A percentile compares a stretch with the other conserved stretches of the same genome.
phyloP scores from a whole-genome alignment of 2,888 invertebrate genomes.

The Idaea aversata region DNA sequence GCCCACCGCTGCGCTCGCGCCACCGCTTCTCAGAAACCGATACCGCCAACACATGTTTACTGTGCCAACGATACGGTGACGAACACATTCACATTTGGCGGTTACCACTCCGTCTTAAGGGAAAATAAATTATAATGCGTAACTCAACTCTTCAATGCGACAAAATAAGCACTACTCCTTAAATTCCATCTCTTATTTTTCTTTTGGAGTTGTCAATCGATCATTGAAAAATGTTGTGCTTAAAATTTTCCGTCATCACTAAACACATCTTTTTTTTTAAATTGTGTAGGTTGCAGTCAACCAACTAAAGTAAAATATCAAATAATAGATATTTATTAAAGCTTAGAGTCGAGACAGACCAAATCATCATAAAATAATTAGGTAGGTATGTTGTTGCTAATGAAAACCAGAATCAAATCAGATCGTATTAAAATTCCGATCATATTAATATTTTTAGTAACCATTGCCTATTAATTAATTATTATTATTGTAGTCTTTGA shows the following conservation, averaged over 20 bases:
- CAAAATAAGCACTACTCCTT: neutral
- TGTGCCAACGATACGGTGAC: conserved; percentile 38
- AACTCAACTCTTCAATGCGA: conserved; percentile 5
- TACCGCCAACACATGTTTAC: conserved; percentile 46
- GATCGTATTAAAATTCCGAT: neutral
- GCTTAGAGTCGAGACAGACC: neutral
- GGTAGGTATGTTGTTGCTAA: neutral
- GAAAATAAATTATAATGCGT: conserved; percentile 25
- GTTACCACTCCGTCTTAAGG: conserved; percentile 36
- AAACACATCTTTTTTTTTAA: too few relatives aligned
- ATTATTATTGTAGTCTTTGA: neutral
- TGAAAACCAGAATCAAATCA: neutral
- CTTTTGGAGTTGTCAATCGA: too few relatives aligned
- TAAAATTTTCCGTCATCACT: too few relatives aligned
- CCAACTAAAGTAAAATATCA: too few relatives aligned
- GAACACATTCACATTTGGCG: conserved; percentile 42
- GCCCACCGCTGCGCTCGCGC: conserved; percentile 51
- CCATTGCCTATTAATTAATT: neutral
- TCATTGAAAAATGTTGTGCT: too few relatives aligned
- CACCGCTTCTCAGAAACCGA: conserved; percentile 69
- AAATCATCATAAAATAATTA: neutral
- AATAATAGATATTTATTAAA: too few relatives aligned
- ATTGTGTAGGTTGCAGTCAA: too few relatives aligned
- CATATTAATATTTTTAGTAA: neutral
- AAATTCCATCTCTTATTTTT: too few relatives aligned